phyloP scores from a whole-genome alignment of 2,797 vertebrate species.

The Periparus ater region DNA sequence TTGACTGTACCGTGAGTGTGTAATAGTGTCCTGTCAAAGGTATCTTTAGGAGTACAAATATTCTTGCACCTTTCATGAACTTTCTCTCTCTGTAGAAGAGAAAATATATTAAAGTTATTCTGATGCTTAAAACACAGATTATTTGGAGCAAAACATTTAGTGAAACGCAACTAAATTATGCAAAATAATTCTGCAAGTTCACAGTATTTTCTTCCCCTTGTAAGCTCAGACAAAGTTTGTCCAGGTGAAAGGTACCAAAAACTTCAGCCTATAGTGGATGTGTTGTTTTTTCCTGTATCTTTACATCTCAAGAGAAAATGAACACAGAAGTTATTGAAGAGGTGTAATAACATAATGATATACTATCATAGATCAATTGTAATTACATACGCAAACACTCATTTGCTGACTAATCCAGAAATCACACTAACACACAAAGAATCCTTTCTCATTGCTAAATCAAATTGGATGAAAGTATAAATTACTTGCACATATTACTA shows the following conservation, averaged over 20 bases:
- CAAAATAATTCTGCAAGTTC: conserved; percentile 8
- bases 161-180: background rate
- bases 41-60: conserved; percentile 90
- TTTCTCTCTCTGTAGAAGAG: conserved; percentile 86
- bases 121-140: background rate
- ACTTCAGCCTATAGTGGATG: background rate
- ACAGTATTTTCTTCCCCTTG: background rate
- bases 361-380: background rate
- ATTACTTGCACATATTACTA: background rate
- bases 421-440: background rate
- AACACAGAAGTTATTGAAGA: background rate
- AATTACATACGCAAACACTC: background rate
- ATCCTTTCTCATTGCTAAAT: background rate
- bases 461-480: background rate
- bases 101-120: conserved; percentile 37
- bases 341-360: background rate
- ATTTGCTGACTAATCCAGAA: background rate
- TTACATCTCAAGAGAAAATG: background rate
- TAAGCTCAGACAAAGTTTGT: background rate
- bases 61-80: conserved; percentile 91
- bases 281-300: background rate
- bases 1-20: conserved; percentile 84
- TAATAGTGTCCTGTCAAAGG: conserved; percentile 83
- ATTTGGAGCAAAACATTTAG: background rate
- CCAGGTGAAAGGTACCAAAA: background rate